Conservation (phyloP, 1,140 invertebrate species). For the Meloidogyne exigua region DNA sequence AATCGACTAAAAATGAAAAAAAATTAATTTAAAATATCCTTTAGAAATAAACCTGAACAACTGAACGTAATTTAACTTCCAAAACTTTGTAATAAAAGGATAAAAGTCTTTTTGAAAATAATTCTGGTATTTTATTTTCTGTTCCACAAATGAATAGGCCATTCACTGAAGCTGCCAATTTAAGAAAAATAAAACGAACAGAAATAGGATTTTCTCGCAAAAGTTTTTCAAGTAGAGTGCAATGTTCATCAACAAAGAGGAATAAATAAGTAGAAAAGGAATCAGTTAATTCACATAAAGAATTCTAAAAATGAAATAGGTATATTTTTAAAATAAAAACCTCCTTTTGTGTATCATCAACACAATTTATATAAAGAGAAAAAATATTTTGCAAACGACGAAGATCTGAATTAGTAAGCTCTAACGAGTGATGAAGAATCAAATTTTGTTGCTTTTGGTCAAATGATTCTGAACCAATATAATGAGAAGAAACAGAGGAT, state of each 20-base stretch:
- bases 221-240: conserved; percentile 31
- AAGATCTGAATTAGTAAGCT: conserved; percentile 29
- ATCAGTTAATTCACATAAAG: conserved; percentile 26
- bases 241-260: conserved; percentile 24
- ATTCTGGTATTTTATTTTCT: conserved; percentile 28
- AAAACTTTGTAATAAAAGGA: conserved; percentile 45
- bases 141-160: conserved; percentile 20
- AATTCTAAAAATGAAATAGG: conserved; percentile 14
- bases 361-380: background rate
- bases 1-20: conserved; percentile 40
- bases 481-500: background rate
- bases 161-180: conserved; percentile 35
- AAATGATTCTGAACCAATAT: background rate
- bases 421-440: conserved; percentile 25
- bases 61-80: conserved; percentile 31
- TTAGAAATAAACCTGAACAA: conserved; percentile 42
- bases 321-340: background rate
- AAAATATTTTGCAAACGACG: conserved; percentile 21
- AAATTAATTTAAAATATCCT: background rate
- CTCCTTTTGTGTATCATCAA: background rate
- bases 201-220: conserved; percentile 39
- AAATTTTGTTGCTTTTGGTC: conserved; percentile 21
- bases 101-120: conserved; percentile 15
- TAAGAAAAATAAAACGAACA: conserved; percentile 48
- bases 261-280: conserved; percentile 32